Percentiles rank a stretch among this genome's conserved stretches.
These are phyloP conservation scores for Isaurus tuberculatus DNA, from an alignment of 92 coral and sea anemone genomes.

Conservation along the genomic window DNA sequence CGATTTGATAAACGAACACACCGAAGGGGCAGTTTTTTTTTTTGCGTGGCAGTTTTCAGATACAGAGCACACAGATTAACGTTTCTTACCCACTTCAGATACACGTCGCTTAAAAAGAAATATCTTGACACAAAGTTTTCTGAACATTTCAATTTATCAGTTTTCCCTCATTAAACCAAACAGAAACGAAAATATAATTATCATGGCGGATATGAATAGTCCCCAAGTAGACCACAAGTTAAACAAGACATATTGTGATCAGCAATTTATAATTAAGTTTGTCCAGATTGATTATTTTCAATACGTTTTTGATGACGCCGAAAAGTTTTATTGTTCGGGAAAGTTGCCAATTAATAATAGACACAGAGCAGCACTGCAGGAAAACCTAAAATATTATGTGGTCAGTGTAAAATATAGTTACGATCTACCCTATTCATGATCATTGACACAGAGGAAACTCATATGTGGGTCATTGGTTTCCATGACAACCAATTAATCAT, in stretches of 20 bases:
- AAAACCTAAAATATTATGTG: not conserved
- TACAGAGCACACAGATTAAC: not conserved
- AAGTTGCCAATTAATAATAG: not conserved
- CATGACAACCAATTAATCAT: too few species aligned
- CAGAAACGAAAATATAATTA: conserved; percentile 17
- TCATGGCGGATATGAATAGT: conserved; percentile 42
- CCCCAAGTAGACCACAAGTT: conserved; percentile 16
- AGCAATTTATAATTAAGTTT: conserved; percentile 28
- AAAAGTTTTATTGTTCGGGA: not conserved
- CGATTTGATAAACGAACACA: not conserved
- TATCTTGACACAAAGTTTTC: conserved; percentile 37
- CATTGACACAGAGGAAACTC: not conserved
- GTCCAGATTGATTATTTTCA: conserved; percentile 26
- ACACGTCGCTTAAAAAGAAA: conserved; percentile 27
- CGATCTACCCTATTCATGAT: not conserved
- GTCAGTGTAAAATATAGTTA: not conserved
- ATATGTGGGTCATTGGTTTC: too few species aligned
- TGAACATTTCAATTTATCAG: conserved; percentile 9
- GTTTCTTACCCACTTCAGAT: not conserved
- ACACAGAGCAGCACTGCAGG: not conserved
- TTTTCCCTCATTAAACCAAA: conserved; percentile 28
- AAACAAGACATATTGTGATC: conserved; percentile 26
- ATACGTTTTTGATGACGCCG: conserved; percentile 16
- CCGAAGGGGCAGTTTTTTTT: not conserved
- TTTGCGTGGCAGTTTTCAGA: not conserved